Conservation (phyloP, 2,888 invertebrate species). For the Pandemis corylana region DNA sequence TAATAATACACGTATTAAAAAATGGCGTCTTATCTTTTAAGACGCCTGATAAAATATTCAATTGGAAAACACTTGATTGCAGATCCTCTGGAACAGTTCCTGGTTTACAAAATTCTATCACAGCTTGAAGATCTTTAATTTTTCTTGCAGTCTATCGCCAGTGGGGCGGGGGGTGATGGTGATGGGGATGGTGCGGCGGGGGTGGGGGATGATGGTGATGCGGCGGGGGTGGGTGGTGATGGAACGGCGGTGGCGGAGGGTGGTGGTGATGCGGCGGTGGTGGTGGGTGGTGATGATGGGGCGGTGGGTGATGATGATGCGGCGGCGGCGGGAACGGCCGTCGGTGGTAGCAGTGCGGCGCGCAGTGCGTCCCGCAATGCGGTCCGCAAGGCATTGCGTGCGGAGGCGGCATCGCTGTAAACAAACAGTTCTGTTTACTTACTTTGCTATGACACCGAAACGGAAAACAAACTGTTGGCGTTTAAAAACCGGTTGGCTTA, state of each 20-base stretch:
- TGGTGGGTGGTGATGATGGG: constrained; percentile 43
- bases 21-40: constrained; percentile 9
- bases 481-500: not conserved
- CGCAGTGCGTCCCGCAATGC: constrained; percentile 61
- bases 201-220: constrained; percentile 47
- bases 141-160: constrained; percentile 26
- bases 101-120: constrained; percentile 24
- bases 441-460: constrained; percentile 9
- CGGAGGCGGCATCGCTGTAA: constrained; percentile 70
- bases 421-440: constrained; percentile 29
- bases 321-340: constrained; percentile 45
- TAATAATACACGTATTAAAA: not conserved
- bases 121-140: constrained; percentile 28
- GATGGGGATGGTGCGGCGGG: constrained; percentile 44
- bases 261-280: constrained; percentile 46
- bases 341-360: constrained; percentile 63
- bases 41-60: constrained; percentile 12
- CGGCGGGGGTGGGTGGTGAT: constrained; percentile 44
- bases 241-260: constrained; percentile 45
- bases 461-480: not conserved
- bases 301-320: constrained; percentile 40
- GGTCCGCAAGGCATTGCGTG: constrained; percentile 68
- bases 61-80: constrained; percentile 8
- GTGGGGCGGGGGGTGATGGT: constrained; percentile 40
- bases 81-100: constrained; percentile 21